Evolutionary conservation across 2,113 vertebrate species (phyloP).

Genomic region (Lynx canadensis): DNA sequence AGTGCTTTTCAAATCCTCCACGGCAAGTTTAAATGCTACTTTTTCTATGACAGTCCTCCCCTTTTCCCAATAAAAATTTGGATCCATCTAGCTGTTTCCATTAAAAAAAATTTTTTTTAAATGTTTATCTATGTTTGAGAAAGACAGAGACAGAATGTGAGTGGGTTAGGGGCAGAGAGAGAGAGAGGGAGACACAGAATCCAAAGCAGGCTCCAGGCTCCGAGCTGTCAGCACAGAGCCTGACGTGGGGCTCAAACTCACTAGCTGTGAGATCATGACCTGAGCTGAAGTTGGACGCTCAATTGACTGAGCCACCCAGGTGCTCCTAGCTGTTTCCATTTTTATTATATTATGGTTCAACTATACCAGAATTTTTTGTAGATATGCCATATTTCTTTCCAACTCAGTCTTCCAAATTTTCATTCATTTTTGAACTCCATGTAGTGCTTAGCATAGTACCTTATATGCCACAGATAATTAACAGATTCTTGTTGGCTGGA

Average conservation of each 20-base stretch:
- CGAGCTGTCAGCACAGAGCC: no score
- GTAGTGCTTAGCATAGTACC: not conserved
- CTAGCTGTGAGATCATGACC: no score
- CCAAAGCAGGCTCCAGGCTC: no score
- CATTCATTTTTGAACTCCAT: not conserved
- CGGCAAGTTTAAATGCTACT: not conserved
- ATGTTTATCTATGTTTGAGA: no score
- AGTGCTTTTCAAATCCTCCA: not conserved
- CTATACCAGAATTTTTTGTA: not conserved
- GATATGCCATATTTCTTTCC: not conserved
- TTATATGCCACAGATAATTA: not conserved
- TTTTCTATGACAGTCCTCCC: not conserved
- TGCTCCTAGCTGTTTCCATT: not conserved
- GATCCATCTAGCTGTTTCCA: not conserved
- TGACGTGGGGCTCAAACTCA: no score
- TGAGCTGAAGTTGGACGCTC: no score
- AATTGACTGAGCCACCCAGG: no score
- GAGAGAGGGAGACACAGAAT: no score
- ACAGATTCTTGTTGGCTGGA: not conserved
- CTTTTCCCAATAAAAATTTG: not conserved
- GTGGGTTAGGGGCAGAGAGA: no score
- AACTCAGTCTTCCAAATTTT: not conserved
- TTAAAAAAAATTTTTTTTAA: no score
- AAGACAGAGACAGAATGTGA: no score
- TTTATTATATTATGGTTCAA: not conserved